Evolutionary conservation across 2,797 vertebrate genomes (phyloP), one percentile per base, ranked within the genome.

Genomic region (Pseudochirops corinnae): DNA sequence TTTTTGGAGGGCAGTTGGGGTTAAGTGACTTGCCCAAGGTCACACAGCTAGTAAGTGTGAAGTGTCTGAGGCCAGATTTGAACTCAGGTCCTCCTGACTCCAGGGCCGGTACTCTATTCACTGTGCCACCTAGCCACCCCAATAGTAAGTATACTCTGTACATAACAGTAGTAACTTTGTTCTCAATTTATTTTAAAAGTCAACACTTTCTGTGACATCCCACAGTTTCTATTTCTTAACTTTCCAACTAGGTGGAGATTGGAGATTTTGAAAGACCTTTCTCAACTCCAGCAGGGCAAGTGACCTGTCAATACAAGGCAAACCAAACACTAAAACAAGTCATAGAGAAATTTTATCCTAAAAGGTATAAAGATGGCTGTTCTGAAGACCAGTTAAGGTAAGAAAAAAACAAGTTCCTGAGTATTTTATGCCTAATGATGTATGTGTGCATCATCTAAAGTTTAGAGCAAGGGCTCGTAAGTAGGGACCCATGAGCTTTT

Each of bases 231-330:
- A 93, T 94, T 93, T 96, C 0, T 0, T 96, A 91, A 10, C 56
- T 93, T 97, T 96, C 33, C 56, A 24, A 93, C 93, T 97, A 99
- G 99, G 99, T 99, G 96, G 99, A 99, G 96, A 99, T 99, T 98
- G 99, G 99, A 94, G 99, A 99, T 98, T 99, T 99, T 97, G 99
- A 99, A 98, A 99, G 99, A 90, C 99, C 99, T n/a, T 99, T 99
- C 97, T 99, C 99, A 91, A 99, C 99, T 95, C 98, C 99, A 95
- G 98, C 98, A 26, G 98, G 98, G 4, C 99, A 99, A 94, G 98
- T 99, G 92, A 99, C 98, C 52, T 98, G 98, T 56, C 99, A 99
- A 58, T 99, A 99, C 93, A 99, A 99, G 97, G 99, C 99, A 58
- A 99, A 98, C 96, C 99, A 99, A 98, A 99, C 99, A 24, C 97